These are phyloP conservation scores for Tolmerus cingulatus DNA, from an alignment of 2,888 invertebrate genomes.

Conservation along the genomic window DNA sequence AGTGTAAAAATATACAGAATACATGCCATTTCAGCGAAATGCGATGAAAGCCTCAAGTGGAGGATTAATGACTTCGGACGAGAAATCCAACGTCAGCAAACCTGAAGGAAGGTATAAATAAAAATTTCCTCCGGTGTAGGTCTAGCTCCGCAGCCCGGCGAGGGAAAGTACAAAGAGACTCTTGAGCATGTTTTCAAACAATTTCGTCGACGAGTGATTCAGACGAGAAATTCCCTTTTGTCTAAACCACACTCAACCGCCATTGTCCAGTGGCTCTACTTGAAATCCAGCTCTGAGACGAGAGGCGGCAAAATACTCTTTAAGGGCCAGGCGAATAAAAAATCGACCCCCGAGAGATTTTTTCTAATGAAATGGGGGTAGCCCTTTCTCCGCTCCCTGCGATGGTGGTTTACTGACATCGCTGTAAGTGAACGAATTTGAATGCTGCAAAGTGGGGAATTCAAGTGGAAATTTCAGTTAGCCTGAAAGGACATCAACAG, in stretches of 20 bases:
- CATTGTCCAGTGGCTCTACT: conserved; percentile 38
- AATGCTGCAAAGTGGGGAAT: background rate
- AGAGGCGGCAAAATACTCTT: conserved; percentile 34
- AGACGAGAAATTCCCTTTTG: conserved; percentile 30
- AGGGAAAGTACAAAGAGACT: conserved; percentile 32
- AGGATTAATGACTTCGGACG: conserved; percentile 29
- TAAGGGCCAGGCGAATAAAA: conserved; percentile 32
- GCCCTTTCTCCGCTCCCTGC: background rate
- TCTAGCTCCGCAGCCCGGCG: background rate
- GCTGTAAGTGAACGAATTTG: conserved; percentile 2
- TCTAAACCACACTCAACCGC: conserved; percentile 33
- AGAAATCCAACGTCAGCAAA: conserved; percentile 25
- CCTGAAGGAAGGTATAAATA: conserved; percentile 31
- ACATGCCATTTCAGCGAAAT: conserved; percentile 39
- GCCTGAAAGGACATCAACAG: background rate
- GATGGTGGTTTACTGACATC: conserved; percentile 21
- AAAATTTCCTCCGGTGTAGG: conserved; percentile 32
- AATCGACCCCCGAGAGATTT: conserved; percentile 29
- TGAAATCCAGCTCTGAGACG: conserved; percentile 15
- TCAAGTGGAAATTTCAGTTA: conserved; percentile 23
- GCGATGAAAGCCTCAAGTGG: conserved; percentile 38
- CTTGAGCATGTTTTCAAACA: conserved; percentile 45
- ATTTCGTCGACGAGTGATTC: conserved; percentile 42
- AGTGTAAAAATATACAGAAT: conserved; percentile 19
- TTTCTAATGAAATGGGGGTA: conserved; percentile 17